These are phyloP conservation scores for cattle (Bos taurus) DNA, from an alignment of 2,113 vertebrate species.

Conservation along the genomic window DNA sequence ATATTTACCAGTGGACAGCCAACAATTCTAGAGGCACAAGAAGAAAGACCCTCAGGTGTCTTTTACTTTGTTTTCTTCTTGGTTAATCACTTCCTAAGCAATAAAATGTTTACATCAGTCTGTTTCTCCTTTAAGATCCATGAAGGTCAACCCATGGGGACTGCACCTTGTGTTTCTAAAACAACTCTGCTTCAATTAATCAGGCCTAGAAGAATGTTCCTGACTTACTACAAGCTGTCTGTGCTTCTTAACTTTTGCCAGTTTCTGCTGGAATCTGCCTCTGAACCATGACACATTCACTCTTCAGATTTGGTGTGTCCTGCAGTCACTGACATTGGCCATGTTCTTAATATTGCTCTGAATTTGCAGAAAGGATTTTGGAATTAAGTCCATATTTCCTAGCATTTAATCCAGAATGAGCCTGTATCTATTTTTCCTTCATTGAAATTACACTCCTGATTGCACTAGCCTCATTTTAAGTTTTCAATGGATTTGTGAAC, in stretches of 20 bases:
- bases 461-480: neutral
- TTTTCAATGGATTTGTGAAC: neutral
- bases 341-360: neutral
- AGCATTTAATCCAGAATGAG: neutral
- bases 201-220: neutral
- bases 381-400: neutral
- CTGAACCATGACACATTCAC: neutral
- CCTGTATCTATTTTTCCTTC: neutral
- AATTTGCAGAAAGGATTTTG: neutral
- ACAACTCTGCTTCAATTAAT: neutral
- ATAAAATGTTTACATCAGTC: neutral
- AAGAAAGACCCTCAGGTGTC: neutral
- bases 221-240: neutral
- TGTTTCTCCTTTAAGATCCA: neutral
- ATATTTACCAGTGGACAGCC: neutral
- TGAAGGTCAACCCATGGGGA: neutral
- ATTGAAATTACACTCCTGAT: neutral
- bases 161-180: neutral
- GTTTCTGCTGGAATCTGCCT: neutral
- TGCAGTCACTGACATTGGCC: neutral
- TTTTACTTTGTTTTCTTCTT: neutral
- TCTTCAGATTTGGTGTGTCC: neutral
- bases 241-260: neutral
- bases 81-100: neutral
- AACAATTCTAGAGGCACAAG: neutral